Evolutionary conservation across 2,113 vertebrate species (phyloP).

Genomic region (Connochaetes taurinus): DNA sequence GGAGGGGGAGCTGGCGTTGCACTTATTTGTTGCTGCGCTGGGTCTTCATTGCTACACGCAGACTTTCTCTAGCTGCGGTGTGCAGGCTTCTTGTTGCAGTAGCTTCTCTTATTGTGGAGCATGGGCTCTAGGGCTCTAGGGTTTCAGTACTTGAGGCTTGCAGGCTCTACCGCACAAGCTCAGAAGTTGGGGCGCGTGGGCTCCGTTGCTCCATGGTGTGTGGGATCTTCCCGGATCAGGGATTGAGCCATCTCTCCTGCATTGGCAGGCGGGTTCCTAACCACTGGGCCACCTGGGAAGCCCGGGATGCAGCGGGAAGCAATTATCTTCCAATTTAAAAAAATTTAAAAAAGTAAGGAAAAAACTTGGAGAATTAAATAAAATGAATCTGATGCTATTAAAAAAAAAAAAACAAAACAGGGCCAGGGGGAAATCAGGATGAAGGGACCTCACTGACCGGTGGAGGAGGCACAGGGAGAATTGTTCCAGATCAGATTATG

Average conservation of each 20-base stretch:
- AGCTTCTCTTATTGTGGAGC: not conserved
- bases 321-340: not conserved
- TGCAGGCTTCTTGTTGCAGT: not conserved
- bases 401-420: not conserved
- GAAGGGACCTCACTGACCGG: fast-evolving
- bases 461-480: not conserved
- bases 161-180: not conserved
- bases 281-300: not conserved
- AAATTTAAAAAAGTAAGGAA: not conserved
- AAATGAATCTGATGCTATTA: not conserved
- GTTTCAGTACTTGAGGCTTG: not conserved
- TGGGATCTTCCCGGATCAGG: not conserved
- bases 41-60: not conserved
- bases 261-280: not conserved
- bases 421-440: not conserved
- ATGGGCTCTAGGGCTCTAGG: not conserved
- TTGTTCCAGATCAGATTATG: not conserved
- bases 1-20: not conserved
- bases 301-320: not conserved
- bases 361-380: not conserved
- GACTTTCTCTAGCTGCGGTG: not conserved
- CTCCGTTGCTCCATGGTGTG: not conserved
- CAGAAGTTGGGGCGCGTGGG: not conserved
- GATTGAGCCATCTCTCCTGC: not conserved
- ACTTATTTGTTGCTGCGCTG: not conserved